Conservation (phyloP, 2,888 invertebrate genomes). For the Spicauda simplicius region DNA sequence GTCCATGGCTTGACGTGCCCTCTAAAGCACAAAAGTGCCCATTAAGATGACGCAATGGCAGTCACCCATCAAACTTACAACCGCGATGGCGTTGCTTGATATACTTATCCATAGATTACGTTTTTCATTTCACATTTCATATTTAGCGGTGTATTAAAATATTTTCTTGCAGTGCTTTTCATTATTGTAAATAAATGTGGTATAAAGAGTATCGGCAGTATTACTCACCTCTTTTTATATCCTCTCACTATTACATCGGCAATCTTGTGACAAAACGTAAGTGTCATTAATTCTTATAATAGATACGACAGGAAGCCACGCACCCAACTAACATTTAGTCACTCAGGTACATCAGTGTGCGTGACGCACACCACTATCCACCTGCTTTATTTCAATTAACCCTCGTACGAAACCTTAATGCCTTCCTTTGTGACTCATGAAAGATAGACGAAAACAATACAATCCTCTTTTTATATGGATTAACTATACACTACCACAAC, state of each 20-base stretch:
- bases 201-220: not conserved
- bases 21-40: no score
- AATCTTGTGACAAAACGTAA: conserved; percentile 18
- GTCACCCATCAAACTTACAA: no score
- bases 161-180: no score
- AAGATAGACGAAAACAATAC: conserved; percentile 1
- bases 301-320: conserved; percentile 27
- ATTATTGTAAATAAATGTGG: no score
- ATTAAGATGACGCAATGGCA: no score
- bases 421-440: conserved; percentile 4
- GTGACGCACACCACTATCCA: conserved; percentile 61
- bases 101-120: no score
- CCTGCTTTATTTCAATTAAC: conserved; percentile 70
- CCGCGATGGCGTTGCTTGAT: no score
- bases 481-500: no score
- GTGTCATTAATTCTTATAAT: conserved; percentile 23
- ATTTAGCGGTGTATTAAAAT: no score
- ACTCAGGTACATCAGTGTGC: conserved; percentile 53
- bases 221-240: conserved; percentile 1
- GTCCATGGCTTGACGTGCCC: no score
- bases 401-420: conserved; percentile 47
- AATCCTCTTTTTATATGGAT: not conserved
- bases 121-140: no score
- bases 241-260: conserved; percentile 2
- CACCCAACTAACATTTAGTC: conserved; percentile 22